Base-by-base conservation (phyloP, 2,888 invertebrate species). In the Plebejus melissa region DNA sequence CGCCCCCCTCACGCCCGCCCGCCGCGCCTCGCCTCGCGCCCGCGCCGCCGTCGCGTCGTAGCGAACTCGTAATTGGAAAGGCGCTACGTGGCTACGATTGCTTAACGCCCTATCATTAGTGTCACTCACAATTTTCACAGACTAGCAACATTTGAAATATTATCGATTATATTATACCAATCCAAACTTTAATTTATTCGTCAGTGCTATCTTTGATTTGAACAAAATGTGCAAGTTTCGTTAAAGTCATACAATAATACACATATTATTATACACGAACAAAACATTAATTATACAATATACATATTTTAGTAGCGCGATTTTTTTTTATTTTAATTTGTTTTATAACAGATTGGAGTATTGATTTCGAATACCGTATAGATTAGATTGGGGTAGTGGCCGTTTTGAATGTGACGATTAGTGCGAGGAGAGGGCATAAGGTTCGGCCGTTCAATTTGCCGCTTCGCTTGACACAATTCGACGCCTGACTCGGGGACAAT, bases 391-490 rank as follows among this genome's bases (percentile, higher is more conserved):
- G 86, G 87, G 88, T 84, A 83, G 85, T 83, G 86, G 86, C 88
- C 91, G 92, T 93, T 92, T 91, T 60, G 57, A 75, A 91, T 91
- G 92, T 88, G 90, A 87, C 91, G 91, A 93, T 93, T 93, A 93
- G 91, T 89, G 91, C 87, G 88, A 89, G 83, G 83, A 86, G 87
- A 87, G 89, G 88, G 88, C 90, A 90, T 89, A 91, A 90, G 89
- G 90, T 89, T 90, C 90, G 93, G 89, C 91, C 93, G 92, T 93
- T 93, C 93, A 93, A 93, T 93, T 93, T 93, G 89, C 92, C 92
- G 93, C 88, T 93, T 93, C 93, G 93, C 93, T 93, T 93, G 93
- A 93, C 93, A 93, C 93, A 93, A 93, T 93, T 93, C 92, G 93
- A 93, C 90, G 92, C 91, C 92, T 91, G 93, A 91, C 91, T 92